phyloP scores from a whole-genome alignment of 2,113 vertebrate genomes.

The Orientallactaga bullata region DNA sequence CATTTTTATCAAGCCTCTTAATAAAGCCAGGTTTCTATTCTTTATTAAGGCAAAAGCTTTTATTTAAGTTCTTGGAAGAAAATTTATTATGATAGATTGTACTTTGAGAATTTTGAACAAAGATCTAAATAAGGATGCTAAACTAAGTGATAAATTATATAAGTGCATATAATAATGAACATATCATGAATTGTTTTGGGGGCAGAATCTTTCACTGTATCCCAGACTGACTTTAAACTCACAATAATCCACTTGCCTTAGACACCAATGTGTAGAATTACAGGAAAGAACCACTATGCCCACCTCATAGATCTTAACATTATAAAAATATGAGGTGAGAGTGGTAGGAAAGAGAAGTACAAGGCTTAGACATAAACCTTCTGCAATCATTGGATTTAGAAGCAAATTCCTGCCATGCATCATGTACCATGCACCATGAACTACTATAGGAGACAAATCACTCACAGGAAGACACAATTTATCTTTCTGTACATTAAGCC shows the following conservation, averaged over 20 bases:
- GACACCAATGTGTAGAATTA: neutral
- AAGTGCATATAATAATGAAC: neutral
- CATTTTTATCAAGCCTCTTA: neutral
- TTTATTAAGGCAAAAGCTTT: neutral
- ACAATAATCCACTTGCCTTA: too few species aligned
- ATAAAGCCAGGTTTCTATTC: neutral
- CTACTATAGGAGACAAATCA: too few species aligned
- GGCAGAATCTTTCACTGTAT: neutral
- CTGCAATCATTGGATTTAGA: neutral
- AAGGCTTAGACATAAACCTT: neutral
- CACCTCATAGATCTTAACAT: neutral
- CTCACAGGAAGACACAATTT: neutral
- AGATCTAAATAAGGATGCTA: neutral
- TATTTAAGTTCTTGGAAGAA: neutral
- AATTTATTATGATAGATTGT: neutral
- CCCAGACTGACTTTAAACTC: neutral
- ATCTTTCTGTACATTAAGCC: neutral
- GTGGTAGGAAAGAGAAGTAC: neutral
- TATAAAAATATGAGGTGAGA: neutral
- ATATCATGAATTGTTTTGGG: neutral
- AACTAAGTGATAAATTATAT: neutral
- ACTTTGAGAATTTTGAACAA: constrained; percentile 12
- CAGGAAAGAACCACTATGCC: neutral
- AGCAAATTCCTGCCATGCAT: neutral
- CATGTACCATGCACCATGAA: neutral